Evolutionary conservation across 1,140 invertebrate species (phyloP).

Genomic region (Cyclargus thomasi): DNA sequence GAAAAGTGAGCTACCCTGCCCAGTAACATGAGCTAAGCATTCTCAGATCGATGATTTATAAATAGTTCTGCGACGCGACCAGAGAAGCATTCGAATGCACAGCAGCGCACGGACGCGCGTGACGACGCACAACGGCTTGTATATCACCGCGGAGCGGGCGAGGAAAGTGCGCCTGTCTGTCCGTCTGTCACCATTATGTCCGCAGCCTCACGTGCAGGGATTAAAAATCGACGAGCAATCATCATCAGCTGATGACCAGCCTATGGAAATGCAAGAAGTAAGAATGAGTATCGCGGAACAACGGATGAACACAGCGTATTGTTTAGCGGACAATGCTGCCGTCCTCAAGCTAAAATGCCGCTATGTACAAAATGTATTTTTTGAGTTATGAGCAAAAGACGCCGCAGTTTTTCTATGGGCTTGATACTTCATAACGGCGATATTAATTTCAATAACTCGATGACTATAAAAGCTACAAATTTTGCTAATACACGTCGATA

Average conservation of each 20-base stretch:
- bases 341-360: too few relatives aligned
- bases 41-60: too few relatives aligned
- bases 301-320: background rate
- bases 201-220: background rate
- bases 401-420: too few relatives aligned
- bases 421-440: too few relatives aligned
- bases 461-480: too few relatives aligned
- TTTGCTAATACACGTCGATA: too few relatives aligned
- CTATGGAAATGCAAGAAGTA: background rate
- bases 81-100: background rate
- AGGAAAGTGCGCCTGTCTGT: constrained; percentile 5
- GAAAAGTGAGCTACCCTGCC: too few relatives aligned
- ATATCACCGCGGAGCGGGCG: background rate
- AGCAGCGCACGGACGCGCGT: background rate
- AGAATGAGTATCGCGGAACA: background rate
- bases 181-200: background rate
- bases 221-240: background rate
- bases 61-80: too few relatives aligned
- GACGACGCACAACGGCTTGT: constrained; percentile 1
- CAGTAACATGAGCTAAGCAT: too few relatives aligned
- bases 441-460: too few relatives aligned
- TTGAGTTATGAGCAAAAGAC: too few relatives aligned
- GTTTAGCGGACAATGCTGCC: constrained; percentile 1
- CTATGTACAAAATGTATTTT: too few relatives aligned
- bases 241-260: background rate